Evolutionary conservation across 2,113 vertebrate species (phyloP).

Genomic region (Cyanistes caeruleus): DNA sequence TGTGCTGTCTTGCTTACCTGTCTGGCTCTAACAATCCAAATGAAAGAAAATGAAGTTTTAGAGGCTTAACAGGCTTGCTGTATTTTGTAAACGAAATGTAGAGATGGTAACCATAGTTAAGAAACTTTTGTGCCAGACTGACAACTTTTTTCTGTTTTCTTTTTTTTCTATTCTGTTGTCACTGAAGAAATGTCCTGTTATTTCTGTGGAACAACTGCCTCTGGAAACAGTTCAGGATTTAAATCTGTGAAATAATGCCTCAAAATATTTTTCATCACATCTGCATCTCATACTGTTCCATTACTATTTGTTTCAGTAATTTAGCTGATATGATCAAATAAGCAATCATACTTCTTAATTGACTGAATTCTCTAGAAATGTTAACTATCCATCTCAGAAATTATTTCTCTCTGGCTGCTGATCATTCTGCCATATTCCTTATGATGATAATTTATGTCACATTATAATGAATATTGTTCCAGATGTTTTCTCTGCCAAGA

Average conservation of each 20-base stretch:
- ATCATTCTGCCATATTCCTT: slow-evolving; percentile 3
- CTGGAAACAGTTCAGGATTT: not conserved
- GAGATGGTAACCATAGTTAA: not conserved
- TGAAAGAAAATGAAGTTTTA: not conserved
- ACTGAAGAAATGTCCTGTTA: not conserved
- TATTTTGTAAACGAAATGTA: not conserved
- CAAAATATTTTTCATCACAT: slow-evolving; percentile 34
- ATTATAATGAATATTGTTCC: slow-evolving; percentile 21
- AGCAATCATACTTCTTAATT: not conserved
- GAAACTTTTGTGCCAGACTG: not conserved
- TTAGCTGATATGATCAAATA: slow-evolving; percentile 23
- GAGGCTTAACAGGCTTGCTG: not conserved
- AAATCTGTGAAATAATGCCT: not conserved
- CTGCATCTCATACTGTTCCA: not conserved
- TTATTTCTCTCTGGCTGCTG: not conserved
- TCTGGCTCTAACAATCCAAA: not conserved
- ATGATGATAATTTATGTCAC: slow-evolving; percentile 26
- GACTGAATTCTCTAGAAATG: slow-evolving; percentile 5
- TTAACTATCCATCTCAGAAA: slow-evolving; percentile 20
- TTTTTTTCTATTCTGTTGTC: not conserved
- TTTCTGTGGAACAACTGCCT: not conserved
- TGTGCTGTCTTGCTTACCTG: not conserved
- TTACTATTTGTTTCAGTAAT: slow-evolving; percentile 29
- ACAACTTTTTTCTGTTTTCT: not conserved
- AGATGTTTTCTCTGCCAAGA: slow-evolving; percentile 21